A percentile compares a stretch with the other conserved stretches of the same genome.
Evolutionary conservation across 2,113 vertebrate genomes (phyloP).

Genomic region (Burhinus oedicnemus): DNA sequence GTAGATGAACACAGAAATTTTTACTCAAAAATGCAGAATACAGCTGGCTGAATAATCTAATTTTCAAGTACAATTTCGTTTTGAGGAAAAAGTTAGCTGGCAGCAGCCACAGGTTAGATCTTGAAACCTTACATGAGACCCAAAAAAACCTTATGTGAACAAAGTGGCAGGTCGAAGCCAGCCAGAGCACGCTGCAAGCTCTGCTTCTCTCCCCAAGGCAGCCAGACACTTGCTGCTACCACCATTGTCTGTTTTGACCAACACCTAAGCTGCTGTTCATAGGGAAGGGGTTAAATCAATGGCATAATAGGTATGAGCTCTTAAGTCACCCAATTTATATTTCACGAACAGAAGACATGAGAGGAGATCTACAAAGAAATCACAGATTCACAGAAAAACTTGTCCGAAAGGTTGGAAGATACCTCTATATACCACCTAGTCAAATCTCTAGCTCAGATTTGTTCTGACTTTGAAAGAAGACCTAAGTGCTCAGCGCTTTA

Average conservation of each 20-base stretch:
- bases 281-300: background rate
- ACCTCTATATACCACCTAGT: background rate
- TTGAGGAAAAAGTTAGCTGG: background rate
- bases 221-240: background rate
- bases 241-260: background rate
- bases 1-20: no score
- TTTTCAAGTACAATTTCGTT: background rate
- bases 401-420: background rate
- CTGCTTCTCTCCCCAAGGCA: background rate
- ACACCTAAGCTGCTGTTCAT: background rate
- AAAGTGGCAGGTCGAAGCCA: background rate
- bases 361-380: background rate
- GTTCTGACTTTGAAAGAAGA: rapidly evolving
- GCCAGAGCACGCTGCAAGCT: background rate
- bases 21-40: background rate
- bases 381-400: background rate
- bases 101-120: background rate
- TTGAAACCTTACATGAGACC: background rate
- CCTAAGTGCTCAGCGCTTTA: background rate
- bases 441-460: background rate
- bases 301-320: rapidly evolving
- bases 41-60: background rate
- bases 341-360: background rate
- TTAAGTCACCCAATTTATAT: background rate
- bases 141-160: background rate